These are phyloP conservation scores for Tethya wilhelma DNA, from an alignment of 37 sponge, comb jelly and placozoan species.

Conservation along the genomic window DNA sequence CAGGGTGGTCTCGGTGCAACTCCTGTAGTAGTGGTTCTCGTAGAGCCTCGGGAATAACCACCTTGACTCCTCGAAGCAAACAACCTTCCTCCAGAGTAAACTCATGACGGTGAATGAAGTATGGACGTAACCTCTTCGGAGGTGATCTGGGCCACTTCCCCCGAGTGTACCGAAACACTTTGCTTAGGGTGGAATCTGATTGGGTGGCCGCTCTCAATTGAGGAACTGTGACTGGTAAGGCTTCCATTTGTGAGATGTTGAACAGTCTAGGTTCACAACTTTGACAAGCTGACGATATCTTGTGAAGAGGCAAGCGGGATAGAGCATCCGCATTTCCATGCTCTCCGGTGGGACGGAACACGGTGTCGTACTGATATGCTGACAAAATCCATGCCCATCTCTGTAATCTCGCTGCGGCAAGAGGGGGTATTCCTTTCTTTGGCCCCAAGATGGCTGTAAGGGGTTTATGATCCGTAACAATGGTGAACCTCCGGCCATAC, in stretches of 20 bases:
- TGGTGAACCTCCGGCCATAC: background rate
- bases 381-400: constrained; percentile 40
- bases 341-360: constrained; percentile 15
- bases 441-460: constrained; percentile 34
- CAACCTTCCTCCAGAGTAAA: constrained; percentile 1
- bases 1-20: constrained; percentile 7
- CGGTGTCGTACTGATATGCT: constrained; percentile 40
- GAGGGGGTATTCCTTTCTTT: constrained; percentile 26
- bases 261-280: background rate
- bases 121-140: background rate
- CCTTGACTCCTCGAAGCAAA: background rate
- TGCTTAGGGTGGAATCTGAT: constrained; percentile 29
- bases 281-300: background rate
- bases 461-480: constrained; percentile 58
- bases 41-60: background rate
- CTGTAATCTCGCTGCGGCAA: constrained; percentile 40
- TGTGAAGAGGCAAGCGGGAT: constrained; percentile 37
- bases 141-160: constrained; percentile 42
- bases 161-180: constrained; percentile 34
- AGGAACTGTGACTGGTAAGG: background rate
- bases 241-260: constrained; percentile 15
- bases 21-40: background rate
- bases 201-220: background rate
- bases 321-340: constrained; percentile 65
- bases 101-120: background rate